phyloP scores from a whole-genome alignment of 2,888 invertebrate species.

The Orthosia cruda region DNA sequence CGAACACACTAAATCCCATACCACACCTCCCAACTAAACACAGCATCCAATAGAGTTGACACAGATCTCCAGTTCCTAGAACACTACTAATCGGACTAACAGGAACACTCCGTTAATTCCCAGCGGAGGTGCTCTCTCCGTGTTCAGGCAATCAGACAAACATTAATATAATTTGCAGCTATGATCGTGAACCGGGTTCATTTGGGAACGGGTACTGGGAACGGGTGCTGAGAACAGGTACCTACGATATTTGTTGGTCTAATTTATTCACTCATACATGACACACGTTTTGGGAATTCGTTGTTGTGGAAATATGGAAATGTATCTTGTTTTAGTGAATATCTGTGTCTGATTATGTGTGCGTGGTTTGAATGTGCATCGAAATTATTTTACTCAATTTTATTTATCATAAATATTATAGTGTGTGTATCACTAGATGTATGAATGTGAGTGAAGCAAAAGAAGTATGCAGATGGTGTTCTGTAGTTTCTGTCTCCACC shows the following conservation, averaged over 20 bases:
- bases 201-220: conserved; percentile 33
- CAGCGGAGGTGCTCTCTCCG: conserved; percentile 37
- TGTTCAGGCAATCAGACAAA: conserved; percentile 64
- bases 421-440: too few species aligned
- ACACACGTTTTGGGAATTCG: conserved; percentile 40
- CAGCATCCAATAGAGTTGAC: conserved; percentile 30
- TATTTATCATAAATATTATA: too few species aligned
- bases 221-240: conserved; percentile 34
- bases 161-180: conserved; percentile 72
- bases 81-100: conserved; percentile 35
- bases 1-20: not conserved
- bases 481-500: too few species aligned
- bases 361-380: not conserved
- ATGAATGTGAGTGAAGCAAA: too few species aligned
- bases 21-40: not conserved
- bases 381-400: not conserved
- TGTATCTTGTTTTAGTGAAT: conserved; percentile 22
- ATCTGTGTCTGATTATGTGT: not conserved
- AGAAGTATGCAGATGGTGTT: too few species aligned
- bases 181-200: conserved; percentile 63
- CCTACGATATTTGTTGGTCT: conserved; percentile 50
- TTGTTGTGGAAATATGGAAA: conserved; percentile 26
- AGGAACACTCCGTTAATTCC: conserved; percentile 41
- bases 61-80: conserved; percentile 17
- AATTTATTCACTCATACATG: conserved; percentile 57